Conservation (phyloP, 2,113 vertebrate species). For the Eubucco bourcierii region DNA sequence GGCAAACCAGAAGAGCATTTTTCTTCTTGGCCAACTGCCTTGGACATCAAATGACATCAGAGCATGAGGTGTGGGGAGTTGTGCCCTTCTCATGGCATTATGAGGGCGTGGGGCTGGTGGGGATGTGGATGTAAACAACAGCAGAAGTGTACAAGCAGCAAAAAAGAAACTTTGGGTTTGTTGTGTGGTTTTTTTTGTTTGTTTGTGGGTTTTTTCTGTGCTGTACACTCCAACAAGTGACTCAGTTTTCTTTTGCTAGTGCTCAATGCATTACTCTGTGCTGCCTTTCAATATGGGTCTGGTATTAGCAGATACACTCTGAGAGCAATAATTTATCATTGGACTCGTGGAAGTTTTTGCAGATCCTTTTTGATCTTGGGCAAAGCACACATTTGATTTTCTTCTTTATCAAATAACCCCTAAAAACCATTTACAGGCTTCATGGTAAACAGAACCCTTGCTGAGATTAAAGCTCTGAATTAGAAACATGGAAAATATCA, state of each 20-base stretch:
- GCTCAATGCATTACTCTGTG: not conserved
- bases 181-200: too few species aligned
- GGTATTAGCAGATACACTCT: not conserved
- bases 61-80: not conserved
- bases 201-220: too few species aligned
- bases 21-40: not conserved
- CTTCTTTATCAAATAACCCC: not conserved
- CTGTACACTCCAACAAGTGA: not conserved
- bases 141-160: not conserved
- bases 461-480: constrained; percentile 16
- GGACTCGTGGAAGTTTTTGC: not conserved
- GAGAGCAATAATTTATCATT: not conserved
- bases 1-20: not conserved
- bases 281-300: not conserved
- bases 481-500: not conserved
- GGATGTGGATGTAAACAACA: too few species aligned
- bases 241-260: not conserved
- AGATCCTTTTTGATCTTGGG: not conserved
- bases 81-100: fast-evolving
- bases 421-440: constrained; percentile 7
- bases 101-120: not conserved
- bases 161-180: not conserved
- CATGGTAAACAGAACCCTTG: not conserved
- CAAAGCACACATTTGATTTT: not conserved
- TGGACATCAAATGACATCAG: not conserved